phyloP scores from a whole-genome alignment of 2,888 invertebrate species.

The Phengaris arion region DNA sequence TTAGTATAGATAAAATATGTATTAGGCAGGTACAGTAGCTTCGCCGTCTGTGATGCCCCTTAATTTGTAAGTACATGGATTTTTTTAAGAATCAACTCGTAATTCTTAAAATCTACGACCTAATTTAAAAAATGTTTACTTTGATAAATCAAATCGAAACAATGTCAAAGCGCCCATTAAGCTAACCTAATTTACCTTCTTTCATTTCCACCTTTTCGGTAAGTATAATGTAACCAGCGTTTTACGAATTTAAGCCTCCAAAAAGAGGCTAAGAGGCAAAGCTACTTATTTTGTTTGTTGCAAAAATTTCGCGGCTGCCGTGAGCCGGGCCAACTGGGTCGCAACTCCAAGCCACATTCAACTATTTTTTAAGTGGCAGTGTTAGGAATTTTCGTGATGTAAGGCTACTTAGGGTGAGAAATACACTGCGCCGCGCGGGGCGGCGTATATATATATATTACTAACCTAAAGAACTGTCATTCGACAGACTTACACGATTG shows the following conservation, averaged over 20 bases:
- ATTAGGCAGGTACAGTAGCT: no score
- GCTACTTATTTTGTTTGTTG: neutral
- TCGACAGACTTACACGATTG: no score
- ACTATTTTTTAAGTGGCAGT: neutral
- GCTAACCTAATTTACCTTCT: slow-evolving; percentile 6
- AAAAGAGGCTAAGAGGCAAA: neutral
- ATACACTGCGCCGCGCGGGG: neutral
- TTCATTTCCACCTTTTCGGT: slow-evolving; percentile 11
- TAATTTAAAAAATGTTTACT: neutral
- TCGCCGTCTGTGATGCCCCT: no score
- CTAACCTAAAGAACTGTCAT: no score
- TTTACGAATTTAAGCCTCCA: neutral
- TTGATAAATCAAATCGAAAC: neutral
- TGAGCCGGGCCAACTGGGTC: neutral
- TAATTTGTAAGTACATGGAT: neutral
- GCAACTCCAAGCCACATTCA: neutral
- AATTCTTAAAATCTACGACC: neutral
- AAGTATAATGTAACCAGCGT: neutral
- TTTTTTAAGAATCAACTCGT: neutral
- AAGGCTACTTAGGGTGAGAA: neutral
- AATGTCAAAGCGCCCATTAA: neutral
- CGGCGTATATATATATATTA: no score
- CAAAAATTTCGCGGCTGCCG: neutral
- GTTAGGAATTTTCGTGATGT: neutral
- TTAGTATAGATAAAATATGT: no score